phyloP scores from a whole-genome alignment of 2,113 vertebrate species.

The Corythoichthys haematopterus region DNA sequence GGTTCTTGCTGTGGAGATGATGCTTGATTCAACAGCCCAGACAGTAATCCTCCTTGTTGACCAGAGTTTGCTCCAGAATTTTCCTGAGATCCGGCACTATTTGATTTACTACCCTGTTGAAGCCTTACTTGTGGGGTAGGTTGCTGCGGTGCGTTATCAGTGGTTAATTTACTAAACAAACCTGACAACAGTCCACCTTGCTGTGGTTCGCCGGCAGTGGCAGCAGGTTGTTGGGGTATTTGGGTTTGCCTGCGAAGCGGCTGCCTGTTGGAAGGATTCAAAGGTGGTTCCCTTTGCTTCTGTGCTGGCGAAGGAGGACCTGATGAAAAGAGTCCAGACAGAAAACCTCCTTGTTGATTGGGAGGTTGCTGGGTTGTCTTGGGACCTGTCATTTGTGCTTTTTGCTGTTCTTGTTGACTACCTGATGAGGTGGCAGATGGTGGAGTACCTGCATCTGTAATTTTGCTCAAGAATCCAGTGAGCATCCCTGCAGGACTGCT shows the following conservation, averaged over 20 bases:
- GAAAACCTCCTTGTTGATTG: conserved; percentile 61
- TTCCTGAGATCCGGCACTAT: conserved; percentile 26
- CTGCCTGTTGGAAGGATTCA: conserved; percentile 51
- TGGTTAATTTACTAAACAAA: conserved; percentile 75
- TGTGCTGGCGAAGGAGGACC: conserved; percentile 31
- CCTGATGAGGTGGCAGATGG: conserved; percentile 18
- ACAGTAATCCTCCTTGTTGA: conserved; percentile 61
- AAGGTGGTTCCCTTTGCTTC: conserved; percentile 21
- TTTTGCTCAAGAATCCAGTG: conserved; percentile 66
- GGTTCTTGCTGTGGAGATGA: conserved; percentile 39
- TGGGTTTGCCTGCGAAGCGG: conserved; percentile 67
- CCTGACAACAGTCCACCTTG: conserved; percentile 67
- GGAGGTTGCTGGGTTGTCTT: conserved; percentile 48
- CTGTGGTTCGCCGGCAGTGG: conserved; percentile 51
- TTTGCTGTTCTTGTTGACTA: conserved; percentile 45
- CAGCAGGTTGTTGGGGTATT: conserved; percentile 44
- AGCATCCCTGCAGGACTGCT: conserved; percentile 57
- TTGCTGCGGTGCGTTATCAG: conserved; percentile 57
- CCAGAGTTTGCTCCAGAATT: conserved; percentile 26
- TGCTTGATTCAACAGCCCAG: conserved; percentile 59
- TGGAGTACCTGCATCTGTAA: conserved; percentile 48
- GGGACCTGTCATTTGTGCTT: conserved; percentile 27
- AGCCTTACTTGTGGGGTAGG: conserved; percentile 24
- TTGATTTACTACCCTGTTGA: conserved; percentile 36
- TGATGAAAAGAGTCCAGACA: conserved; percentile 67